Conservation (phyloP, 1,140 invertebrate genomes). For the Chrysoperla carnea region DNA sequence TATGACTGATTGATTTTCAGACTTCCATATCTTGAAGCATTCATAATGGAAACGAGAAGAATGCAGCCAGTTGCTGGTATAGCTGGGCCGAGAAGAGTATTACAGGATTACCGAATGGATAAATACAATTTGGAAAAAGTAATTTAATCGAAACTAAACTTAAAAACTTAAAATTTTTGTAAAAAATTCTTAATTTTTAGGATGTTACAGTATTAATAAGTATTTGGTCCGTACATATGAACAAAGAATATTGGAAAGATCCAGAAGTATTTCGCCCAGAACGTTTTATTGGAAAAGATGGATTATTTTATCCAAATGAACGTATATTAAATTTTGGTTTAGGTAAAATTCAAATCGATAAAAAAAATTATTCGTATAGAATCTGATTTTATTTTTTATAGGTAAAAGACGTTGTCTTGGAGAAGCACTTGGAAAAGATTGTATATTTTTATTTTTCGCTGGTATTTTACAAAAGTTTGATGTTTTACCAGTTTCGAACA, state of each 20-base stretch:
- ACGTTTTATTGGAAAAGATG: constrained; percentile 35
- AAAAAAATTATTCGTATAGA: no score
- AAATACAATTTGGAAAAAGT: constrained; percentile 47
- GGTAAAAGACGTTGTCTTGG: constrained; percentile 41
- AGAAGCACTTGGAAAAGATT: constrained; percentile 33
- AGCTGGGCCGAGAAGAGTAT: constrained; percentile 44
- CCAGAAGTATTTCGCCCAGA: constrained; percentile 54
- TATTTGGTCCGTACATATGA: constrained; percentile 38
- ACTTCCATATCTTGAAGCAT: constrained; percentile 41
- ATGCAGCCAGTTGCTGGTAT: constrained; percentile 41
- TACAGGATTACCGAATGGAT: constrained; percentile 34
- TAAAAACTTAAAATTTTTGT: no score
- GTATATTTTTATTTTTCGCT: constrained; percentile 33
- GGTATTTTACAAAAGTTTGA: constrained; percentile 30
- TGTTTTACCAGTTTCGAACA: no score
- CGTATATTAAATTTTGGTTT: constrained; percentile 47
- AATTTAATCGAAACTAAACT: no score
- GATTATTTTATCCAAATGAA: constrained; percentile 27
- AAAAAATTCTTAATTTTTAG: no score
- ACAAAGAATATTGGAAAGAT: constrained; percentile 41
- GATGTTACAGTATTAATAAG: constrained; percentile 44
- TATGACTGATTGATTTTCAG: constrained; percentile 21
- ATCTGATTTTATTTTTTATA: constrained; percentile 15
- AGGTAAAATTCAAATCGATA: constrained; percentile 24
- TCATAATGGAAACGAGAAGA: constrained; percentile 43